Base-by-base conservation (phyloP, 2,113 vertebrate species). In the Tyto alba region DNA sequence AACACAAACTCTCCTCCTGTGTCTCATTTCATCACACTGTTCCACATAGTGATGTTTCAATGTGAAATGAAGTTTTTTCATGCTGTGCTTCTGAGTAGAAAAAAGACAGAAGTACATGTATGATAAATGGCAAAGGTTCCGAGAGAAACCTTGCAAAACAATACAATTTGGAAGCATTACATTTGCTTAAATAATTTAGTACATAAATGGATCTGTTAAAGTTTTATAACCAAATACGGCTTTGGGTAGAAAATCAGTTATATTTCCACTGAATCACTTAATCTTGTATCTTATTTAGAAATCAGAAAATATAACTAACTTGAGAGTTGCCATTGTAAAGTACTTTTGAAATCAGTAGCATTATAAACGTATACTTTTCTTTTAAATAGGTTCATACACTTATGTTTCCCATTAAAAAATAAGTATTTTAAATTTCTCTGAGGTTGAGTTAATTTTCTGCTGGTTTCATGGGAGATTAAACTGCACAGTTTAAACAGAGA, bases 31-130 rank as follows among this genome's bases (percentile, higher is more conserved):
- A 98, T 98, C 98, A 98, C 98, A 98, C 96, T 98, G 98, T 97
- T 98, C 98, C 98, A 98, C 94, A 98, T 91, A 96, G 98, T 97
- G 98, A 99, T 98, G 98, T 99, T 98, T 98, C 98, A 99, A 98
- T 98, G 98, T 97, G 97, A 99, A 99, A 99, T 99, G 98, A 99
- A 98, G 98, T 98, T 98, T 98, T 97, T 98, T 98, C 99, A 99
- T 97, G 98, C 98, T 99, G 98, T 98, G 98, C 98, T 98, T 98
- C 98, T 98, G 98, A 98, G 98, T 98, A 98, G 98, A 98, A 98
- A 98, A 98, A 98, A 98, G 98, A 97, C 97, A 97, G 97, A 98
- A 98, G 95, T 97, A 98, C 97, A 97, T 95, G 98, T 97, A 98
- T 98, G 98, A 98, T 98, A 98, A 98, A 99, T 98, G 98, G 97